phyloP scores from a whole-genome alignment of 1,140 invertebrate species.

The Pomacea maculata region DNA sequence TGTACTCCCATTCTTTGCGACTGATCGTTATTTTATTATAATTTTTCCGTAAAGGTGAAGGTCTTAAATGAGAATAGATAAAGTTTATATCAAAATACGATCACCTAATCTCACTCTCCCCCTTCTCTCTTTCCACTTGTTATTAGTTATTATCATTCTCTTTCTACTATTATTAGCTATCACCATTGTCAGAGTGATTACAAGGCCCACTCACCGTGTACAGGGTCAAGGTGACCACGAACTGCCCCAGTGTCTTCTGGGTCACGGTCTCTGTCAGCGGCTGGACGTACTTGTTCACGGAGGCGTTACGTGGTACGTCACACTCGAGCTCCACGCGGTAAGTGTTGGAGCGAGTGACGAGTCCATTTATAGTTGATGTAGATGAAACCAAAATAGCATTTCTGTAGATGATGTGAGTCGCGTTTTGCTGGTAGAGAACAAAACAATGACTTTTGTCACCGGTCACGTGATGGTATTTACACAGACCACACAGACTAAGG shows the following conservation, averaged over 20 bases:
- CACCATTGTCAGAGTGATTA: background rate
- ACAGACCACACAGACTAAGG: no score
- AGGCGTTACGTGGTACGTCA: constrained; percentile 32
- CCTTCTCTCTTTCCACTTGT: no score
- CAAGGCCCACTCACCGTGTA: constrained; percentile 23
- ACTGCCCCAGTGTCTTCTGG: constrained; percentile 41
- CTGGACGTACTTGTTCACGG: constrained; percentile 25
- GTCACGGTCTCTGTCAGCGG: constrained; percentile 46
- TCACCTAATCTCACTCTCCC: no score
- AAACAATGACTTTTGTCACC: background rate
- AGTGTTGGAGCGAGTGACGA: constrained; percentile 42
- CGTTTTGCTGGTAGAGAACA: constrained; percentile 46
- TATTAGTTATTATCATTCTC: background rate
- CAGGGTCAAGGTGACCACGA: constrained; percentile 31
- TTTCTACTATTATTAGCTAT: background rate
- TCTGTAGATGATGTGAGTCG: constrained; percentile 51
- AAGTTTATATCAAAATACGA: no score
- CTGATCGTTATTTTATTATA: no score
- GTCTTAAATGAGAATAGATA: no score
- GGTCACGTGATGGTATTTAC: background rate
- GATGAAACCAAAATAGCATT: constrained; percentile 47
- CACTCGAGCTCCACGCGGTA: constrained; percentile 47
- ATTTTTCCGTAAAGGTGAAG: no score
- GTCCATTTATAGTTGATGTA: constrained; percentile 25
- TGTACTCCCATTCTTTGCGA: no score